Conservation (phyloP, 2,888 invertebrate species). For the Phengaris arion region DNA sequence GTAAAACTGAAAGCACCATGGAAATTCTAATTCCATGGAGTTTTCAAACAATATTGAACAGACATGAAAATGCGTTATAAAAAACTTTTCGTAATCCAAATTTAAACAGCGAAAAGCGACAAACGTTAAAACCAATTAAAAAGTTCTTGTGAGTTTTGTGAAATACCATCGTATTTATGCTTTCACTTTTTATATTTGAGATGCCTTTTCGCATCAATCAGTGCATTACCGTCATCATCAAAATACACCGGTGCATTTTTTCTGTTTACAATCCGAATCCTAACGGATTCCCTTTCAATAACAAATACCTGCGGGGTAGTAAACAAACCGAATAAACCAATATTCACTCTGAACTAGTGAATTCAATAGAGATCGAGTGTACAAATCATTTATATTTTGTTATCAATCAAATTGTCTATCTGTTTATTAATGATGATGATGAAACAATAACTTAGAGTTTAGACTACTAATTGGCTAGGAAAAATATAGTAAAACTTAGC, state of each 20-base stretch:
- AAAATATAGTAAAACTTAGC: no score
- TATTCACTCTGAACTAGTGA: neutral
- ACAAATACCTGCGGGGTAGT: neutral
- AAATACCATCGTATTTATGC: neutral
- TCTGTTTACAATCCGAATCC: neutral
- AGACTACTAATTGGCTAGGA: no score
- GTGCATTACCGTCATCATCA: no score
- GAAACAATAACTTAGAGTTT: no score
- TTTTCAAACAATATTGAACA: neutral
- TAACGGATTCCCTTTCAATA: neutral
- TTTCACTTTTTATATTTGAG: constrained; percentile 17
- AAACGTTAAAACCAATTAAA: constrained; percentile 8
- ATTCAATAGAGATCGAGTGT: neutral
- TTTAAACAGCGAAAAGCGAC: neutral
- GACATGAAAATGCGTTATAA: neutral
- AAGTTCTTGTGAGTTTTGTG: neutral
- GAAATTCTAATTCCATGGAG: neutral
- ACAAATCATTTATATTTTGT: neutral
- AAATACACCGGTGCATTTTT: constrained; percentile 13
- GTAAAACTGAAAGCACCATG: neutral
- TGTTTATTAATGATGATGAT: no score
- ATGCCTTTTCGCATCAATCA: constrained; percentile 9
- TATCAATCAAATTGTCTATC: no score
- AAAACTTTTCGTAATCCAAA: neutral
- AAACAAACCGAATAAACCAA: neutral